These are phyloP conservation scores for Panthera uncia DNA, from an alignment of 2,113 vertebrate species.

Conservation along the genomic window DNA sequence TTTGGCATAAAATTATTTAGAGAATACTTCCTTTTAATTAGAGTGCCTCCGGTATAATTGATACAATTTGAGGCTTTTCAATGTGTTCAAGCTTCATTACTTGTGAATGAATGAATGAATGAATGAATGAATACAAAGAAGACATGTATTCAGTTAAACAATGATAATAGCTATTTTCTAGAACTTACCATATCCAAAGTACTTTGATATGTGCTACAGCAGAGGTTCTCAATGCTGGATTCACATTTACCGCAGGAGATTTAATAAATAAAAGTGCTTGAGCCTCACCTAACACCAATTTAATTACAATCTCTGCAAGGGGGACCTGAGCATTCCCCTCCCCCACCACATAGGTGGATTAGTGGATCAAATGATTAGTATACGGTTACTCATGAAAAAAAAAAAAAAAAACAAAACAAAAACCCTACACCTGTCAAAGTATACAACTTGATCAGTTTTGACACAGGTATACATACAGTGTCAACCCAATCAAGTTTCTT, in stretches of 20 bases:
- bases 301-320: neutral
- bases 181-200: neutral
- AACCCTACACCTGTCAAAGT: neutral
- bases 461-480: neutral
- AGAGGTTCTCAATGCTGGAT: neutral
- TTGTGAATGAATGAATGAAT: neutral
- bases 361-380: neutral
- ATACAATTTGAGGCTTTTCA: neutral
- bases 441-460: neutral
- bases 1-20: neutral
- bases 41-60: neutral
- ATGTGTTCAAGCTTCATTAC: neutral
- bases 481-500: neutral
- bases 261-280: neutral
- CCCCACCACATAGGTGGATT: neutral
- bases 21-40: neutral
- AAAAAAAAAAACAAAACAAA: neutral
- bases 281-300: neutral
- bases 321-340: neutral
- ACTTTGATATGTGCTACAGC: neutral
- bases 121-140: neutral
- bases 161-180: neutral
- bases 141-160: neutral
- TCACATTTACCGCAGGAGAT: neutral
- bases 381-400: neutral